phyloP scores from a whole-genome alignment of 1,140 invertebrate species.

The Diorhabda carinulata region DNA sequence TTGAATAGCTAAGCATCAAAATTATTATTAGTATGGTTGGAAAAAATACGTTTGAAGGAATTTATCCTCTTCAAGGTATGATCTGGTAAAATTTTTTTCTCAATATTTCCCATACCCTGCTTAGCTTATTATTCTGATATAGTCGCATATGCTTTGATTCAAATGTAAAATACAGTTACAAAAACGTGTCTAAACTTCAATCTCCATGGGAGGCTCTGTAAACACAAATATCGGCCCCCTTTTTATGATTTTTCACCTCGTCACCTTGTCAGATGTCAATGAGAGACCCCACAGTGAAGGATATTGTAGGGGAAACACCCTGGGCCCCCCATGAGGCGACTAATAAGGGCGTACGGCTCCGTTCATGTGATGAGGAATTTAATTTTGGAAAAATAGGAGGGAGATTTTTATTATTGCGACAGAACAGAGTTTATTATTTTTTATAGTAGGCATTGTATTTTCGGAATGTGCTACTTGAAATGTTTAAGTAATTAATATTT shows the following conservation, averaged over 20 bases:
- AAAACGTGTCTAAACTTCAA: slow-evolving; percentile 46
- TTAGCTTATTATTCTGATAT: slow-evolving; percentile 41
- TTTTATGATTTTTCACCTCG: slow-evolving; percentile 47
- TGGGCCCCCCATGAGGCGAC: slow-evolving; percentile 27
- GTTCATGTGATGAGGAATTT: slow-evolving; percentile 19
- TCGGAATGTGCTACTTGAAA: too few species aligned
- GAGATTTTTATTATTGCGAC: background rate
- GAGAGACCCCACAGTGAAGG: slow-evolving; percentile 32
- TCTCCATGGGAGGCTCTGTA: slow-evolving; percentile 43
- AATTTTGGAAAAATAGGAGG: slow-evolving; percentile 10
- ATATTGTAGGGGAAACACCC: slow-evolving; percentile 37
- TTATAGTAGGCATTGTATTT: too few species aligned
- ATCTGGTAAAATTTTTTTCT: too few species aligned
- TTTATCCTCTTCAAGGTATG: too few species aligned
- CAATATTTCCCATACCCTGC: too few species aligned
- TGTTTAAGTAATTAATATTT: too few species aligned
- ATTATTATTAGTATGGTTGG: too few species aligned
- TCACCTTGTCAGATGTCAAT: slow-evolving; percentile 45
- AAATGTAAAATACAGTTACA: slow-evolving; percentile 41
- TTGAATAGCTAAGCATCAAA: too few species aligned
- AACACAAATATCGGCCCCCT: slow-evolving; percentile 44
- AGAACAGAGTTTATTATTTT: background rate
- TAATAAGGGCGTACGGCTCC: slow-evolving; percentile 41
- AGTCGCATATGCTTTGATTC: slow-evolving; percentile 39
- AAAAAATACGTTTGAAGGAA: too few species aligned